Conservation (phyloP, 2,797 vertebrate species). For the Sebastes dallii region DNA sequence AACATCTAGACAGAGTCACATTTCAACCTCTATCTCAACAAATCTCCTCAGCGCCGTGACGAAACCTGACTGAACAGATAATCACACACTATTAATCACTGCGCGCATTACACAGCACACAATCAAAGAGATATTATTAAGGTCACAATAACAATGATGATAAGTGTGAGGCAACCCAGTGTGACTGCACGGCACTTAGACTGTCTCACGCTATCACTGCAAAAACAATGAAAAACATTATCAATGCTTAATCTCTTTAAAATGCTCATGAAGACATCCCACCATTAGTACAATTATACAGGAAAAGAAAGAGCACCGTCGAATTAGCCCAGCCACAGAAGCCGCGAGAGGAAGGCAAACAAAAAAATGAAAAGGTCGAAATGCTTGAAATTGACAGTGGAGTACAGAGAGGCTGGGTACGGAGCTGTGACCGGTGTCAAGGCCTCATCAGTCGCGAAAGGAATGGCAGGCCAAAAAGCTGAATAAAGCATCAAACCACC, state of each 20-base stretch:
- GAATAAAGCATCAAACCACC: slow-evolving; percentile 69
- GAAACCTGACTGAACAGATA: slow-evolving; percentile 51
- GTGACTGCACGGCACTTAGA: slow-evolving; percentile 57
- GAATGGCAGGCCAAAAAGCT: slow-evolving; percentile 49
- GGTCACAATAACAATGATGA: slow-evolving; percentile 66
- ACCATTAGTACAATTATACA: slow-evolving; percentile 23
- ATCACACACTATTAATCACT: slow-evolving; percentile 62
- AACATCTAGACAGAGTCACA: slow-evolving; percentile 19
- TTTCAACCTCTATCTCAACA: slow-evolving; percentile 17
- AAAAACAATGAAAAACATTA: slow-evolving; percentile 52
- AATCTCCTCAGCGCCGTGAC: slow-evolving; percentile 33
- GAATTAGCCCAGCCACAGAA: slow-evolving; percentile 28
- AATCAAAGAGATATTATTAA: slow-evolving; percentile 65
- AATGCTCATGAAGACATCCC: slow-evolving; percentile 48
- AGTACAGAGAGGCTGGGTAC: slow-evolving; percentile 49
- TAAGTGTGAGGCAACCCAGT: slow-evolving; percentile 62
- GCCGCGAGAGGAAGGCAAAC: slow-evolving; percentile 4
- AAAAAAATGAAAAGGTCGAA: slow-evolving; percentile 46
- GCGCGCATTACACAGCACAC: slow-evolving; percentile 41
- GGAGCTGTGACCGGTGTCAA: slow-evolving; percentile 67
- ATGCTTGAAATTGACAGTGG: slow-evolving; percentile 60
- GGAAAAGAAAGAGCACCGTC: slow-evolving; percentile 2
- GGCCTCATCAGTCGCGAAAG: slow-evolving; percentile 59
- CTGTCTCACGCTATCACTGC: slow-evolving; percentile 37
- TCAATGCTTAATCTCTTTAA: slow-evolving; percentile 47